Conservation (phyloP, 2,888 invertebrate genomes). For the Chrysotoxum bicinctum region DNA sequence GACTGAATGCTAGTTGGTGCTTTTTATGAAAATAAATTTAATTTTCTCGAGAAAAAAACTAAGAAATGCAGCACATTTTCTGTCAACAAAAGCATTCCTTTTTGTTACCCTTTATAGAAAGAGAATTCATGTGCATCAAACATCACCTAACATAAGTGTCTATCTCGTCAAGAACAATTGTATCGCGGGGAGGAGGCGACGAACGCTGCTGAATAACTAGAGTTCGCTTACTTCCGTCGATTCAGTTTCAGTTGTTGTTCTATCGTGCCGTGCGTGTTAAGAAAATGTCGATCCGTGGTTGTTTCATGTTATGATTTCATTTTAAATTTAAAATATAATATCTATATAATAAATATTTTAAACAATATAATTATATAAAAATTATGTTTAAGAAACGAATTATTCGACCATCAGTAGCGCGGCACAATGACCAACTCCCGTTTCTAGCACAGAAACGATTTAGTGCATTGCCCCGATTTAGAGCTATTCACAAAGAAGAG, state of each 20-base stretch:
- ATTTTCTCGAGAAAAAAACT: neutral
- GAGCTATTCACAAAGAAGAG: constrained; percentile 75
- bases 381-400: constrained; percentile 58
- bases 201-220: neutral
- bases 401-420: constrained; percentile 35
- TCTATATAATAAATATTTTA: neutral
- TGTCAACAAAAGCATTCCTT: neutral
- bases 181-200: neutral
- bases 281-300: constrained; percentile 36
- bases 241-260: constrained; percentile 57
- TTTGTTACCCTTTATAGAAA: constrained; percentile 13
- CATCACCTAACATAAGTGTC: constrained; percentile 2
- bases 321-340: neutral
- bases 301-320: constrained; percentile 42
- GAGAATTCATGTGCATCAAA: constrained; percentile 36
- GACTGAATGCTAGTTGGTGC: too few species aligned
- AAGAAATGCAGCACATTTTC: constrained; percentile 45
- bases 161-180: constrained; percentile 22
- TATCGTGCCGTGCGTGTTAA: constrained; percentile 8
- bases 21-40: neutral
- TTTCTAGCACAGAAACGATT: constrained; percentile 78
- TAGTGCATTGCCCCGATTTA: constrained; percentile 79
- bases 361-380: neutral
- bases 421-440: constrained; percentile 78
- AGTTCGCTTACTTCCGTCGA: constrained; percentile 46